phyloP scores from a whole-genome alignment of 2,113 vertebrate species.

The Brienomyrus longianalis region DNA sequence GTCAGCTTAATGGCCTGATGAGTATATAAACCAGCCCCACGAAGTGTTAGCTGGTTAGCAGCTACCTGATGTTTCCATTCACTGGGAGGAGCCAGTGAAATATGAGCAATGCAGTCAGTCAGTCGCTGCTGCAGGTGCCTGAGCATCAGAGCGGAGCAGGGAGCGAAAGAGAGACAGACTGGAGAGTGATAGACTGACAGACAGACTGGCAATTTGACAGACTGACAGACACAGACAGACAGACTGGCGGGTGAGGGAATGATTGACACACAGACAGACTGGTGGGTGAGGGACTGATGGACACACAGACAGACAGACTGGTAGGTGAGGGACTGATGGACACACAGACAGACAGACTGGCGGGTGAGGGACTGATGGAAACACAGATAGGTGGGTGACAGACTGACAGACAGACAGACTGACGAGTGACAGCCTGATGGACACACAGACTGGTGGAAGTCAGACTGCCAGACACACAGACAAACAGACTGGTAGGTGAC shows the following conservation, averaged over 20 bases:
- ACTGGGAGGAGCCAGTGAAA: background rate
- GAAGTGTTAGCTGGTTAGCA: background rate
- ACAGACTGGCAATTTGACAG: conserved; percentile 39
- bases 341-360: background rate
- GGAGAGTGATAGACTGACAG: conserved; percentile 11
- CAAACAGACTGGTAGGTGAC: background rate
- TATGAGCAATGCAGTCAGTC: background rate
- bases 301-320: background rate
- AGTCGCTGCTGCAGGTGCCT: background rate
- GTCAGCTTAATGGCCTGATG: background rate
- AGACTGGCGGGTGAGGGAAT: too few relatives aligned
- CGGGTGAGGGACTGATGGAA: too few relatives aligned
- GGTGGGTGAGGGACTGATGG: background rate
- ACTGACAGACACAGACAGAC: background rate
- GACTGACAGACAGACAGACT: background rate
- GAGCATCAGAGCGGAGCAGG: background rate
- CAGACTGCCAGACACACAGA: background rate
- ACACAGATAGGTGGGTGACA: too few relatives aligned
- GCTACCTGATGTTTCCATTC: background rate
- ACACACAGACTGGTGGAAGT: too few relatives aligned
- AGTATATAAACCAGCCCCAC: background rate
- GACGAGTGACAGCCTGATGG: background rate
- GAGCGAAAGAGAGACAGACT: background rate
- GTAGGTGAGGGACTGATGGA: background rate
- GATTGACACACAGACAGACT: too few relatives aligned